A percentile compares a stretch with the other conserved stretches of the same genome.
Conservation (phyloP, 37 sponge, comb jelly and placozoan species). For the Chondrosia reniformis region DNA sequence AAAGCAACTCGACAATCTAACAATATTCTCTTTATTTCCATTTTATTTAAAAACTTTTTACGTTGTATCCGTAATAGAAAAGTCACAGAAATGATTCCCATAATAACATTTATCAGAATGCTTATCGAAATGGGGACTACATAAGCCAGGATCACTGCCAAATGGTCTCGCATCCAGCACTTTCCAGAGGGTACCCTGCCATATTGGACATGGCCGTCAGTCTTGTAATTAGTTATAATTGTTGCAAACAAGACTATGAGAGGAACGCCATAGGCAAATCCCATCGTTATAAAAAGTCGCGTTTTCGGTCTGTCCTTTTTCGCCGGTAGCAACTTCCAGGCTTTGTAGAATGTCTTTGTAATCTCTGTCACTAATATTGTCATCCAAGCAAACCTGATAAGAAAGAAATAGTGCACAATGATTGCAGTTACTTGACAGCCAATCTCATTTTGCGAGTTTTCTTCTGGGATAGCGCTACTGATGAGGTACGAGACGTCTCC, state of each 20-base stretch:
- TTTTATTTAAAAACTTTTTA: no score
- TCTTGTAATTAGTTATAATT: background rate
- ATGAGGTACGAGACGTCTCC: slow-evolving; percentile 18
- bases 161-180: background rate
- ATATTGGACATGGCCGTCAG: background rate
- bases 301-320: background rate
- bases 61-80: background rate
- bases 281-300: background rate
- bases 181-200: background rate
- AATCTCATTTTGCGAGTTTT: background rate
- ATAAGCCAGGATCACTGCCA: background rate
- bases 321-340: background rate
- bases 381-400: slow-evolving; percentile 11
- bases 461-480: background rate
- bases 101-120: background rate
- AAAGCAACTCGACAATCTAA: background rate
- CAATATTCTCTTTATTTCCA: background rate
- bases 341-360: slow-evolving; percentile 5
- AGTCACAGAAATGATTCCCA: background rate
- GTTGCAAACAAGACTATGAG: background rate
- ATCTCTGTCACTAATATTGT: background rate
- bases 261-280: background rate
- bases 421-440: background rate
- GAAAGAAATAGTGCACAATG: background rate
- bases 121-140: background rate